Evolutionary conservation across 2,888 invertebrate genomes (phyloP).

Genomic region (Zygogramma bicolorata): DNA sequence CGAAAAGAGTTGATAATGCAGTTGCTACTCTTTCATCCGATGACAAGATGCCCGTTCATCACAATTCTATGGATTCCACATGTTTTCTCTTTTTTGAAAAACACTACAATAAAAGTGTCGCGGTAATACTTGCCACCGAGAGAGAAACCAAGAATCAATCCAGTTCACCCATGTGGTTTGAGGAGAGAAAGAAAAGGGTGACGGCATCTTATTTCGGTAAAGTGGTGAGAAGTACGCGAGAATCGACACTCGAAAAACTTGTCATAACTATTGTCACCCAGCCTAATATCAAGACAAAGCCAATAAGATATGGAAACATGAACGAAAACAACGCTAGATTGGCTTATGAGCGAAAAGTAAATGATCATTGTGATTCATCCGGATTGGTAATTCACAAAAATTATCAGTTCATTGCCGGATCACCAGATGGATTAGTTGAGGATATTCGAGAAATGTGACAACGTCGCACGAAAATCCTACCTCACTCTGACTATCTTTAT

Average conservation of each 20-base stretch:
- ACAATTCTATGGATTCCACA: not conserved
- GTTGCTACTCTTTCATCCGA: not conserved
- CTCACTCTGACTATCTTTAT: no score
- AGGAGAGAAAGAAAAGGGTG: not conserved
- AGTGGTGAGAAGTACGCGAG: not conserved
- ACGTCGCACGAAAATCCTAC: no score
- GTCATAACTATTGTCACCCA: not conserved
- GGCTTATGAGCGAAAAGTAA: not conserved
- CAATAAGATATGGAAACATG: not conserved
- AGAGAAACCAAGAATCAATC: not conserved
- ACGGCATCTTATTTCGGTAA: not conserved
- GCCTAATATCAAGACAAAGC: not conserved
- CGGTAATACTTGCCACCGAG: not conserved
- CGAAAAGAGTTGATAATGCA: not conserved
- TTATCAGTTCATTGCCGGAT: conserved; percentile 17
- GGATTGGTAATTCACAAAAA: not conserved
- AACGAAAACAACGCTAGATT: not conserved
- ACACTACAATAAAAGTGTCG: not conserved
- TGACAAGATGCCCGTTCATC: not conserved
- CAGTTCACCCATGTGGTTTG: not conserved
- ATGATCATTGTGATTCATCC: not conserved
- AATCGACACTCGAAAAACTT: not conserved
- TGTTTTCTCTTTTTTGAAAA: not conserved
- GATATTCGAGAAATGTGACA: no score
- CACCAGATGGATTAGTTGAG: conserved; percentile 27